These are phyloP conservation scores for Sander lucioperca DNA, from an alignment of 2,113 vertebrate species.

Conservation along the genomic window DNA sequence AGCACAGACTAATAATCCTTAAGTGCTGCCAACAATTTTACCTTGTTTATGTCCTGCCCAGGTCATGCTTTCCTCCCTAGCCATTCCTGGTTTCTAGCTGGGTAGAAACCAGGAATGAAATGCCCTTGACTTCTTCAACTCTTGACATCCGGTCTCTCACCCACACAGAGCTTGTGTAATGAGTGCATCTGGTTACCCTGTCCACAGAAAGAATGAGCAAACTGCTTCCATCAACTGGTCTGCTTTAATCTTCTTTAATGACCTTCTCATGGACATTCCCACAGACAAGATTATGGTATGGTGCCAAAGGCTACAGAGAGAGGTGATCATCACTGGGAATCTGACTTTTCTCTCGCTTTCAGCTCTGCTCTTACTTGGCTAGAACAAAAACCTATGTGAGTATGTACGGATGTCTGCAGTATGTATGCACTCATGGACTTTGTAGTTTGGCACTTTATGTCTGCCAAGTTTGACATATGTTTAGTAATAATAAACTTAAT, in stretches of 20 bases:
- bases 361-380: conserved; percentile 2
- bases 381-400: not conserved
- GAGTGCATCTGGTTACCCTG: conserved; percentile 33
- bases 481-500: not conserved
- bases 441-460: not conserved
- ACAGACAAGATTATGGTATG: conserved; percentile 52
- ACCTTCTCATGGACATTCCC: conserved; percentile 54
- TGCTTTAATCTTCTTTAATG: conserved; percentile 52
- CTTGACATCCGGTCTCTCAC: conserved; percentile 23
- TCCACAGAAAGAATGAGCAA: conserved; percentile 60
- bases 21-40: conserved; percentile 20
- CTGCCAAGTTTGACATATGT: not conserved
- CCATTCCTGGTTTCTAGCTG: conserved; percentile 7
- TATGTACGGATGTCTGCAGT: not conserved
- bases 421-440: too few species aligned
- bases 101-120: too few species aligned
- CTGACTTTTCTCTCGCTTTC: not conserved
- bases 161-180: conserved; percentile 38
- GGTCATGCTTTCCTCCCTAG: conserved; percentile 14
- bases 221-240: conserved; percentile 63
- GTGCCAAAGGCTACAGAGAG: conserved; percentile 44
- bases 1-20: conserved; percentile 30
- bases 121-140: conserved; percentile 49
- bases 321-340: conserved; percentile 10
- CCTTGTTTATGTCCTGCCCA: conserved; percentile 4